phyloP scores from a whole-genome alignment of 2,113 vertebrate genomes.

The Microtus richardsoni region DNA sequence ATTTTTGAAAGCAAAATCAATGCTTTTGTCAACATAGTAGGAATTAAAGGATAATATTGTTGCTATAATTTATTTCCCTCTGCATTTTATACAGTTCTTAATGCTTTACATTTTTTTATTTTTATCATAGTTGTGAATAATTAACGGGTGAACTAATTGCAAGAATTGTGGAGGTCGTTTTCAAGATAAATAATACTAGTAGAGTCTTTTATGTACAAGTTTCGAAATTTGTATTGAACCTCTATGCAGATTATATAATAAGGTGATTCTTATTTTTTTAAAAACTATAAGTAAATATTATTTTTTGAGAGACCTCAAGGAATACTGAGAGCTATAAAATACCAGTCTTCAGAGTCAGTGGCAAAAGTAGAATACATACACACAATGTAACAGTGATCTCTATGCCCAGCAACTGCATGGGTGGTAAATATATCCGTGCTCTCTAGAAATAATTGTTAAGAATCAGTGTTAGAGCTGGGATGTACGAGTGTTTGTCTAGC shows the following conservation, averaged over 20 bases:
- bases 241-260: conserved; percentile 7
- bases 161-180: neutral
- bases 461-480: neutral
- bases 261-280: conserved; percentile 35
- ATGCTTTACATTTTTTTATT: neutral
- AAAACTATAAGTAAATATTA: conserved; percentile 38
- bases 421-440: conserved; percentile 23
- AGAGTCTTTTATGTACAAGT: neutral
- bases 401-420: neutral
- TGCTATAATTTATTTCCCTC: neutral
- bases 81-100: conserved; percentile 21
- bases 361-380: conserved; percentile 5
- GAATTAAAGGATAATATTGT: neutral
- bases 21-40: conserved; percentile 27
- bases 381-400: neutral
- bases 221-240: neutral
- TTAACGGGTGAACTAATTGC: conserved; percentile 41
- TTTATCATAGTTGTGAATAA: conserved; percentile 41
- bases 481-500: neutral
- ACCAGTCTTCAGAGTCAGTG: neutral
- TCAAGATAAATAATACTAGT: conserved; percentile 27
- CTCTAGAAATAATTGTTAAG: conserved; percentile 10
- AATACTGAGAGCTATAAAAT: conserved; percentile 55
- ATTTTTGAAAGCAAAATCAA: conserved; percentile 40
- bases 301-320: conserved; percentile 15